These are phyloP conservation scores for Rhea pennata DNA, from an alignment of 2,113 vertebrate genomes.

Conservation along the genomic window DNA sequence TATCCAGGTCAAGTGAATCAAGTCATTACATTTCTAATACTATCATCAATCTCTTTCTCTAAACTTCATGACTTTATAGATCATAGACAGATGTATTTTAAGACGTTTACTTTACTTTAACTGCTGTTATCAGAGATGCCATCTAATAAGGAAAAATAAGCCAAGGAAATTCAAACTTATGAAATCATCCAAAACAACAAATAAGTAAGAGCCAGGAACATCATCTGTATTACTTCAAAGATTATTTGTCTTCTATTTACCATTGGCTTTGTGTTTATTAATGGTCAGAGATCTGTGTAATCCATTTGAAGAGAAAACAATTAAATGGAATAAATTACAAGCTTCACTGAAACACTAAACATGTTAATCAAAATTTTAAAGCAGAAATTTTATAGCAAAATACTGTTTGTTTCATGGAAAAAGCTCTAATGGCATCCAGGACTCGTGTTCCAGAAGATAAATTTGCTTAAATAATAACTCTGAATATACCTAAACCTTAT, in stretches of 20 bases:
- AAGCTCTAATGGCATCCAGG: neutral
- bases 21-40: neutral
- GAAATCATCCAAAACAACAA: neutral
- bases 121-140: neutral
- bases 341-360: neutral
- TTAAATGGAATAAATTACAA: neutral
- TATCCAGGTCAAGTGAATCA: neutral
- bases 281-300: neutral
- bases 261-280: neutral
- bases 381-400: no score
- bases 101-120: neutral
- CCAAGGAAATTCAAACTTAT: neutral
- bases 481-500: neutral
- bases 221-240: neutral
- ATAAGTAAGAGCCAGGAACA: neutral
- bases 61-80: neutral
- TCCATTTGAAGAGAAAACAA: neutral
- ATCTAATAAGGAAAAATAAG: neutral
- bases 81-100: neutral
- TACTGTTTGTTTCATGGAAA: neutral
- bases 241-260: neutral
- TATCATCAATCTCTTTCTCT: neutral
- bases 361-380: neutral
- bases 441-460: neutral
- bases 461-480: neutral